Conservation (phyloP, 2,888 invertebrate genomes). For the Lasioglossum malachurum region DNA sequence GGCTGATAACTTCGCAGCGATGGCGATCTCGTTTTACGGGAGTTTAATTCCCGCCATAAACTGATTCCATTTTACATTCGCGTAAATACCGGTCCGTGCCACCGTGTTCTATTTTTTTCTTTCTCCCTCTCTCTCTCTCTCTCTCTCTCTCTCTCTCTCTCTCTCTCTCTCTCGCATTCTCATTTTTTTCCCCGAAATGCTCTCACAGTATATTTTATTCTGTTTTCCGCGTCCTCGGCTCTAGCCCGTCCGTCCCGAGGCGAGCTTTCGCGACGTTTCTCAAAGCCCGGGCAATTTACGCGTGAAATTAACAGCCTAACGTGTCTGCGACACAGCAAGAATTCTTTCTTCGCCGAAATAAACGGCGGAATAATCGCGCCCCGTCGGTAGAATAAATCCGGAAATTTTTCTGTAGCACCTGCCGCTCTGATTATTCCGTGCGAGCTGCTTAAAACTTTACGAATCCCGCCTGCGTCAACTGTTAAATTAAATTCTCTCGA, state of each 20-base stretch:
- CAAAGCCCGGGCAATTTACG: slow-evolving; percentile 67
- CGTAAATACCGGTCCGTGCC: slow-evolving; percentile 40
- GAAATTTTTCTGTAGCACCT: slow-evolving; percentile 37
- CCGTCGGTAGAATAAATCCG: slow-evolving; percentile 42
- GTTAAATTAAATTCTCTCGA: slow-evolving; percentile 33
- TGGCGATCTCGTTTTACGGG: slow-evolving; percentile 78
- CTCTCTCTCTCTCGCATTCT: background rate
- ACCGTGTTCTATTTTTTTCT: slow-evolving; percentile 26
- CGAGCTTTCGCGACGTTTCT: slow-evolving; percentile 58
- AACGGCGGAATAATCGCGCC: slow-evolving; percentile 46
- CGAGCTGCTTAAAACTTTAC: slow-evolving; percentile 38
- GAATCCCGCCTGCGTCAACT: slow-evolving; percentile 15
- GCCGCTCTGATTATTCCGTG: slow-evolving; percentile 19
- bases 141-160: too few relatives aligned
- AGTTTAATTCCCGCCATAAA: slow-evolving; percentile 79
- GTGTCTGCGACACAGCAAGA: slow-evolving; percentile 32
- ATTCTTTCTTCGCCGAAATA: slow-evolving; percentile 33
- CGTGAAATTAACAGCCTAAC: slow-evolving; percentile 71
- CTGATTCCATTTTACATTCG: slow-evolving; percentile 68
- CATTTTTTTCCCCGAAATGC: slow-evolving; percentile 32
- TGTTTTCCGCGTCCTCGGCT: slow-evolving; percentile 23
- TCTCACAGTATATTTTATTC: slow-evolving; percentile 14
- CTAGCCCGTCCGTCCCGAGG: slow-evolving; percentile 26
- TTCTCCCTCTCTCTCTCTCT: background rate
- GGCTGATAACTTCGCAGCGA: slow-evolving; percentile 77